Evolutionary conservation across 2,113 vertebrate species (phyloP).

Genomic region (Onychorhynchus coronatus): DNA sequence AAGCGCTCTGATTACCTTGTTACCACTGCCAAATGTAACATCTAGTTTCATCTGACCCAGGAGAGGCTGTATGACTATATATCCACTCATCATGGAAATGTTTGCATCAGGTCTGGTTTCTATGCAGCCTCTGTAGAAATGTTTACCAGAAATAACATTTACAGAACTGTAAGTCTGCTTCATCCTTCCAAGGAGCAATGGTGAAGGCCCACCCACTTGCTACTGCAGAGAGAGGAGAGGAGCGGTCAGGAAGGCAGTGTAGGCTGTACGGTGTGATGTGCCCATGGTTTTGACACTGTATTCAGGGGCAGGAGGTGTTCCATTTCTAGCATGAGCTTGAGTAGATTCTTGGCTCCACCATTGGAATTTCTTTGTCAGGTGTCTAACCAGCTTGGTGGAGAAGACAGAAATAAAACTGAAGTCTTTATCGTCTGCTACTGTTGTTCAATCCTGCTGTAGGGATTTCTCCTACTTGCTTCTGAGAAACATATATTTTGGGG

Average conservation of each 20-base stretch:
- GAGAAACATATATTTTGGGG: not conserved
- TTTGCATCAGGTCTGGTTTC: not conserved
- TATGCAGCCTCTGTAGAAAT: not conserved
- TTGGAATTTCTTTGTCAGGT: not conserved
- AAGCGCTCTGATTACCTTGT: not conserved
- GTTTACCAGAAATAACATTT: not conserved
- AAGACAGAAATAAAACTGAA: not conserved
- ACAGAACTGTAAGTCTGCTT: not conserved
- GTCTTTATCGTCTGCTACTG: not conserved
- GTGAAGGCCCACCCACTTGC: not conserved
- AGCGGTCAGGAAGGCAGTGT: accelerated
- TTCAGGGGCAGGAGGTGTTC: not conserved
- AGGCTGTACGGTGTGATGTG: accelerated
- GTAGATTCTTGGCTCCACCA: not conserved
- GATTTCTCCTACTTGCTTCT: not conserved
- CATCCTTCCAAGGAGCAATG: not conserved
- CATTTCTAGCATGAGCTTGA: not conserved
- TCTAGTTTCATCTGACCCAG: not conserved
- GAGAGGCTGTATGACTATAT: not conserved
- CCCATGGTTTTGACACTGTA: not conserved
- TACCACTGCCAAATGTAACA: not conserved
- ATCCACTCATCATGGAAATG: not conserved
- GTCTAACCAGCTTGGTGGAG: not conserved
- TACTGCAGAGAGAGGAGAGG: not conserved
- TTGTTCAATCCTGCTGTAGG: not conserved